phyloP scores from a whole-genome alignment of 2,797 vertebrate species.

The Propithecus perrieri region DNA sequence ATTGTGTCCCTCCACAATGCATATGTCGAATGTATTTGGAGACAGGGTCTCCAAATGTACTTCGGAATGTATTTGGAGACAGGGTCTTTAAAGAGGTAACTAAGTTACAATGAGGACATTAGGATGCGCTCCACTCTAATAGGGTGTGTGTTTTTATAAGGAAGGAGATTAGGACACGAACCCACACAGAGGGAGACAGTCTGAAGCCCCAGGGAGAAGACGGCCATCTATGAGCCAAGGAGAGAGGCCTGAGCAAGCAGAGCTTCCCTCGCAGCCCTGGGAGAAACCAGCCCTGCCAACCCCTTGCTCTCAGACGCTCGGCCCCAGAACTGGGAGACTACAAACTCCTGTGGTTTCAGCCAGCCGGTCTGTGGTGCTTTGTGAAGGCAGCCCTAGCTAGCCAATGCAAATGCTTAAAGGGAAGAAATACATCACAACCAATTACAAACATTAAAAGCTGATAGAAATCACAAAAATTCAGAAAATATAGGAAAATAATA shows the following conservation, averaged over 20 bases:
- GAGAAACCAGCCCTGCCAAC: neutral
- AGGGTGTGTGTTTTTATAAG: neutral
- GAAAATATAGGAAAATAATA: neutral
- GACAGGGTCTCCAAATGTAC: neutral
- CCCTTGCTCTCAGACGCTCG: neutral
- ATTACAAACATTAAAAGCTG: neutral
- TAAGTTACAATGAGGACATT: neutral
- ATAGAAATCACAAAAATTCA: neutral
- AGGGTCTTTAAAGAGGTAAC: neutral
- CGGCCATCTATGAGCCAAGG: neutral
- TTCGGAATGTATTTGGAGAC: neutral
- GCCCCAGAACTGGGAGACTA: neutral
- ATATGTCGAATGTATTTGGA: neutral
- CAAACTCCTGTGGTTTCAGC: neutral
- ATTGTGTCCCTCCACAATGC: neutral
- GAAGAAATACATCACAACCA: neutral
- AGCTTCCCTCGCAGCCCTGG: neutral
- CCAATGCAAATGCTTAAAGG: neutral
- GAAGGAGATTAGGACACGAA: neutral
- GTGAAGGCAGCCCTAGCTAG: neutral
- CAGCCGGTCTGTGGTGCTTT: neutral
- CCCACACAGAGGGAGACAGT: fast-evolving
- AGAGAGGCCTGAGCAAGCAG: neutral
- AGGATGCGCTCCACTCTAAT: neutral
- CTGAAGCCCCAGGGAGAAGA: neutral